Evolutionary conservation across 2,113 vertebrate species (phyloP).

Genomic region (Microcebus griseorufus): DNA sequence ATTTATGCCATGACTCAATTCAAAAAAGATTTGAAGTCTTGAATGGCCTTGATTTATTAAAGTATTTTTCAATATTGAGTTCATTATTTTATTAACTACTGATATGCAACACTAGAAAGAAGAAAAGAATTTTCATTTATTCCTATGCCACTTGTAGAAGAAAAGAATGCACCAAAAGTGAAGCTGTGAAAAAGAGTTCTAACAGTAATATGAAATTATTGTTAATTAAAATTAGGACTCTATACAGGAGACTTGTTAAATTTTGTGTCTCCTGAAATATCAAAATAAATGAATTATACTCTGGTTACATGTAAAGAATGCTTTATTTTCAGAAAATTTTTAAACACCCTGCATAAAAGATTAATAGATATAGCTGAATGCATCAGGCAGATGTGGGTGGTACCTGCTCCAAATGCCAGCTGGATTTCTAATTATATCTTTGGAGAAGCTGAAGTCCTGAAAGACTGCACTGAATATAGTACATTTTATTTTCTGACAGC

Average conservation of each 20-base stretch:
- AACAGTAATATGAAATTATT: not conserved
- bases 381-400: conserved; percentile 19
- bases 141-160: not conserved
- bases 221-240: not conserved
- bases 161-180: not conserved
- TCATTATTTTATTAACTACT: conserved; percentile 29
- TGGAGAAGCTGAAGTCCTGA: not conserved
- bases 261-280: conserved; percentile 5
- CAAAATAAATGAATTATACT: conserved; percentile 47
- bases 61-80: not conserved
- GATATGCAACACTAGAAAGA: not conserved
- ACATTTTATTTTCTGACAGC: not conserved
- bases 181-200: not conserved
- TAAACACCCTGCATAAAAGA: conserved; percentile 50
- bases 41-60: not conserved
- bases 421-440: conserved; percentile 45
- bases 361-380: conserved; percentile 46
- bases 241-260: not conserved
- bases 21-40: conserved; percentile 56
- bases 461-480: not conserved
- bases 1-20: not conserved
- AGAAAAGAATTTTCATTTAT: not conserved
- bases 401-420: not conserved
- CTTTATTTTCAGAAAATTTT: conserved; percentile 44
- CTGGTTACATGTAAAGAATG: conserved; percentile 18